A percentile compares a stretch with the other conserved stretches of the same genome.
Conservation (phyloP, 2,797 vertebrate species). For the Hipposideros larvatus region DNA sequence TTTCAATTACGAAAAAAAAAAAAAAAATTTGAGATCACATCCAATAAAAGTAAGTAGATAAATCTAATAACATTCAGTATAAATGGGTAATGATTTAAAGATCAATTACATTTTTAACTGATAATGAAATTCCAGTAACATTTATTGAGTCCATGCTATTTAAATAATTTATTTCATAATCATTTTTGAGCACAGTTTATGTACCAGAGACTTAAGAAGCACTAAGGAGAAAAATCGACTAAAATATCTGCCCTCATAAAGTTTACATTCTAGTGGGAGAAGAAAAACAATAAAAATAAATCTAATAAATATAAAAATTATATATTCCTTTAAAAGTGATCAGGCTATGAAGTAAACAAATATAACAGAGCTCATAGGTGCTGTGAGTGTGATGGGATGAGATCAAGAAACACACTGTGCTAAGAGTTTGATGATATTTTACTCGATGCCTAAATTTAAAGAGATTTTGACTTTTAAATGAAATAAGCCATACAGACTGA, state of each 20-base stretch:
- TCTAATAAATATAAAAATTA: background rate
- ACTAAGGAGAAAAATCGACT: background rate
- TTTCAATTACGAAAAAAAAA: background rate
- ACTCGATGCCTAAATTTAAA: background rate
- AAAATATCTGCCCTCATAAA: background rate
- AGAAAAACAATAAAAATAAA: background rate
- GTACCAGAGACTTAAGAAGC: background rate
- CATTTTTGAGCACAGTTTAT: background rate
- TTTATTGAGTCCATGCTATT: background rate
- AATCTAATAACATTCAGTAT: background rate
- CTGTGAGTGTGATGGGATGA: background rate
- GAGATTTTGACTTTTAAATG: constrained; percentile 43
- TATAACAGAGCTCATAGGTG: background rate
- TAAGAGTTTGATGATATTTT: constrained; percentile 20
- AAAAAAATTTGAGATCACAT: background rate
- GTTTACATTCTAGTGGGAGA: background rate
- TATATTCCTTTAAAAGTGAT: background rate
- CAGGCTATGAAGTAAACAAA: background rate
- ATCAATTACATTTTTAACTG: background rate
- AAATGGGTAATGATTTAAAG: background rate
- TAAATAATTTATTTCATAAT: background rate
- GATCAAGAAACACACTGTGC: background rate
- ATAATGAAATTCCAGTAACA: background rate
- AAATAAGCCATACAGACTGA: background rate
- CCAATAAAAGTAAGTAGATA: background rate